phyloP scores from a whole-genome alignment of 2,888 invertebrate species.

The Agrochola circellaris region DNA sequence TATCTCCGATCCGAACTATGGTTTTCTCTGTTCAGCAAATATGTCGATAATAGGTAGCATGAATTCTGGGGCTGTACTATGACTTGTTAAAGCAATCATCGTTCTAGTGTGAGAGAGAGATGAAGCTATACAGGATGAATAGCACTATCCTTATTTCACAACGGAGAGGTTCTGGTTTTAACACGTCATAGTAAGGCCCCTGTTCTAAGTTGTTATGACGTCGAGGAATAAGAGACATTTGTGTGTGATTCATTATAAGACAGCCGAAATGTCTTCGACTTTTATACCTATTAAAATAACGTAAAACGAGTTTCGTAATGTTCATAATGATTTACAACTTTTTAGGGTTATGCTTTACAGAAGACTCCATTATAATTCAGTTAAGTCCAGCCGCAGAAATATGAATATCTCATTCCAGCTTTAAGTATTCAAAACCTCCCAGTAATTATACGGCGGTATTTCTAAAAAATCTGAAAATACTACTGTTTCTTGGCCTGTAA shows the following conservation, averaged over 20 bases:
- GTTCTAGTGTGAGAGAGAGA: too few species aligned
- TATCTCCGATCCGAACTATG: neutral
- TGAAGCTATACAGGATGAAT: too few species aligned
- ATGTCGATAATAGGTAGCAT: neutral
- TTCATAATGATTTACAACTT: neutral
- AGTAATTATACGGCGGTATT: neutral
- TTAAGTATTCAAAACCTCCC: neutral
- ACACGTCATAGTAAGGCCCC: too few species aligned
- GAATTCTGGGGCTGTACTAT: too few species aligned
- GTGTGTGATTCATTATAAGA: neutral
- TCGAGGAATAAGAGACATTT: neutral
- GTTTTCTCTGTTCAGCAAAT: neutral
- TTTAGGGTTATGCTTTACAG: neutral
- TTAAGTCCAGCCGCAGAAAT: neutral
- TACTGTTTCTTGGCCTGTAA: neutral
- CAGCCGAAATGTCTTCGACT: neutral
- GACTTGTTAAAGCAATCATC: too few species aligned
- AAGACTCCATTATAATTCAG: neutral
- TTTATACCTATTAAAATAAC: neutral
- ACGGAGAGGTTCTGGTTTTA: too few species aligned
- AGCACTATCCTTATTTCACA: too few species aligned
- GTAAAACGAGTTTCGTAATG: neutral
- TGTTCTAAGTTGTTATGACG: neutral
- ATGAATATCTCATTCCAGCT: neutral
- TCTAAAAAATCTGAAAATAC: neutral